A percentile compares a stretch with the other conserved stretches of the same genome.
Conservation (phyloP, 2,113 vertebrate species). For the Mesoclemmys tuberculata region DNA sequence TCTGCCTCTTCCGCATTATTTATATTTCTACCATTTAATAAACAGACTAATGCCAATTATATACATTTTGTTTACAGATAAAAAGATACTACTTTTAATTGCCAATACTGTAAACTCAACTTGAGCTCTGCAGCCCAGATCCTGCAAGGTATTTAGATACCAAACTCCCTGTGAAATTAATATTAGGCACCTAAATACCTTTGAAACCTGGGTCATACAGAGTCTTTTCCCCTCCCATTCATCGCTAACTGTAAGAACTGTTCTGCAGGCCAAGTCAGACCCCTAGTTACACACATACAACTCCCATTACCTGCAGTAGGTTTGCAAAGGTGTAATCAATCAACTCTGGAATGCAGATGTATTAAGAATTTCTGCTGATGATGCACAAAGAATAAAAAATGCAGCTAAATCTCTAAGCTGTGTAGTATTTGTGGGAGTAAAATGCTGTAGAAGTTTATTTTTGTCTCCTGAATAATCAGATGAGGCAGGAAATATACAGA, state of each 20-base stretch:
- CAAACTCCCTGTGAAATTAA: too few species aligned
- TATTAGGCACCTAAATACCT: too few species aligned
- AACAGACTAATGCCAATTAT: too few species aligned
- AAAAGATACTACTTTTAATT: not conserved
- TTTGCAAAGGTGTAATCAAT: not conserved
- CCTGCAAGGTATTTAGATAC: too few species aligned
- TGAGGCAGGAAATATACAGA: not conserved
- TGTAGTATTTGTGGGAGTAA: not conserved
- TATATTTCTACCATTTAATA: too few species aligned
- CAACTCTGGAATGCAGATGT: not conserved
- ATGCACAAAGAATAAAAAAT: not conserved
- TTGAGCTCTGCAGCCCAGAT: too few species aligned
- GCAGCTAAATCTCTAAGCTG: not conserved
- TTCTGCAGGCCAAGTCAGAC: not conserved
- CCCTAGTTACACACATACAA: not conserved
- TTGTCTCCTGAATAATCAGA: not conserved
- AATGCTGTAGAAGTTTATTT: not conserved
- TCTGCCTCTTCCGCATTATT: too few species aligned
- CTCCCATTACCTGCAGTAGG: not conserved
- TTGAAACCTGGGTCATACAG: not conserved
- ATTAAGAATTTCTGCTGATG: not conserved
- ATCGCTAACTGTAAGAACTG: not conserved
- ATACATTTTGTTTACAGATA: not conserved
- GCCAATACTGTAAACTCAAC: not conserved
- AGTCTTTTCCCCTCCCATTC: not conserved